Conservation (phyloP, 2,888 invertebrate species). For the Sicus ferrugineus region DNA sequence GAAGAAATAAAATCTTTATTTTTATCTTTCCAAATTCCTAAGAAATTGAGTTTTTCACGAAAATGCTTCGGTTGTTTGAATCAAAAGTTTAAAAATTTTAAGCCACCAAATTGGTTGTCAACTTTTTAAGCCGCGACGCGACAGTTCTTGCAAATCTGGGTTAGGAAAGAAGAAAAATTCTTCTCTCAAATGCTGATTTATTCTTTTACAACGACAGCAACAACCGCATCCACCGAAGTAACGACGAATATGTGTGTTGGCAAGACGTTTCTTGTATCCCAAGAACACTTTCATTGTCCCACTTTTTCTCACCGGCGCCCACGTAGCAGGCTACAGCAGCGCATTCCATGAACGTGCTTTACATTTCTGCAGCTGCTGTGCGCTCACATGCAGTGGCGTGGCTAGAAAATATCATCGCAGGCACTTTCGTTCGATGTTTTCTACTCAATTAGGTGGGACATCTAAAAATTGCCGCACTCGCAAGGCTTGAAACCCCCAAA, state of each 20-base stretch:
- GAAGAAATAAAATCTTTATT: background rate
- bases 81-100: too few relatives aligned
- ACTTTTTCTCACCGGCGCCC: constrained; percentile 1
- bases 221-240: background rate
- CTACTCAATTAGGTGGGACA: too few relatives aligned
- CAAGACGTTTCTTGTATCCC: background rate
- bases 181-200: background rate
- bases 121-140: background rate
- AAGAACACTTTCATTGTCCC: constrained; percentile 6
- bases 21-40: background rate
- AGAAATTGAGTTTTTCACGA: background rate
- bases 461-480: too few relatives aligned
- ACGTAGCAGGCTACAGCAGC: too few relatives aligned
- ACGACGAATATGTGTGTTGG: background rate
- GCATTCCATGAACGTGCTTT: too few relatives aligned
- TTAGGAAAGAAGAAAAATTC: background rate
- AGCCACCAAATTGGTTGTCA: too few relatives aligned
- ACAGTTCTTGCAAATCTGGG: background rate
- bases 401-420: too few relatives aligned
- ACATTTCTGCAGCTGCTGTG: too few relatives aligned
- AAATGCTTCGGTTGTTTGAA: too few relatives aligned
- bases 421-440: too few relatives aligned
- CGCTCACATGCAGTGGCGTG: too few relatives aligned
- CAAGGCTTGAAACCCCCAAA: too few relatives aligned
- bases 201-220: background rate